These are phyloP conservation scores for Orbicella faveolata DNA, from an alignment of 64 coral and sea anemone species.

Conservation along the genomic window DNA sequence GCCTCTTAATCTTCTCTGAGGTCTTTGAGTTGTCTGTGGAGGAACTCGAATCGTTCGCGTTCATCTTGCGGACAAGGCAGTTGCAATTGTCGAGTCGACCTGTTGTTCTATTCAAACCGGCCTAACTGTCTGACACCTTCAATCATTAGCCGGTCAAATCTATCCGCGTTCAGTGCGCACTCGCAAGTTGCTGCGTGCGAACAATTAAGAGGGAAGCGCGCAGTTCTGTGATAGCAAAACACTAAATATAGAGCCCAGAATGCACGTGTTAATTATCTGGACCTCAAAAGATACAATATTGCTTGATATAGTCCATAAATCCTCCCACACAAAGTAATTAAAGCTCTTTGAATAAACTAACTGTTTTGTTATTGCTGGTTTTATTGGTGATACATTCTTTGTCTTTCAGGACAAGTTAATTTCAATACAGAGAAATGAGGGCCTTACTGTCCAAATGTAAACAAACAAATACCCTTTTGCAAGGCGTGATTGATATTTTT, in stretches of 20 bases:
- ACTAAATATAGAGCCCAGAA: slow-evolving; percentile 46
- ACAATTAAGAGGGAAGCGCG: slow-evolving; percentile 38
- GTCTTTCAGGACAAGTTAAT: slow-evolving; percentile 78
- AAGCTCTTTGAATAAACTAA: slow-evolving; percentile 97
- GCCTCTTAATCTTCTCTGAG: slow-evolving; percentile 96
- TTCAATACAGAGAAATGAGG: slow-evolving; percentile 82
- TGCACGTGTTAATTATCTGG: slow-evolving; percentile 88
- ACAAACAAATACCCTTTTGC: slow-evolving; percentile 93
- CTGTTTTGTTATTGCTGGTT: slow-evolving; percentile 87
- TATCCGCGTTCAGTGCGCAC: slow-evolving; percentile 1
- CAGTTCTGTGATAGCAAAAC: slow-evolving; percentile 50
- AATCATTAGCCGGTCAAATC: neutral
- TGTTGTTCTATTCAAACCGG: slow-evolving; percentile 14
- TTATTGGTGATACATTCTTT: slow-evolving; percentile 97
- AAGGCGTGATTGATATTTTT: slow-evolving; percentile 96
- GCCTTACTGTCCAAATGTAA: slow-evolving; percentile 85
- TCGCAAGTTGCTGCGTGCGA: slow-evolving; percentile 27
- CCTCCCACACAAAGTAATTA: slow-evolving; percentile 99
- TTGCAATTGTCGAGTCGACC: slow-evolving; percentile 11
- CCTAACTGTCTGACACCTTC: neutral
- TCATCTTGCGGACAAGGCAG: slow-evolving; percentile 33
- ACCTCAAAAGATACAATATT: slow-evolving; percentile 94
- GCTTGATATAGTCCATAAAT: slow-evolving; percentile 85
- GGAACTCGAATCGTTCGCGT: neutral
- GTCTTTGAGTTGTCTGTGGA: slow-evolving; percentile 49